Evolutionary conservation across 2,888 invertebrate species (phyloP).

Genomic region (Acleris holmiana): DNA sequence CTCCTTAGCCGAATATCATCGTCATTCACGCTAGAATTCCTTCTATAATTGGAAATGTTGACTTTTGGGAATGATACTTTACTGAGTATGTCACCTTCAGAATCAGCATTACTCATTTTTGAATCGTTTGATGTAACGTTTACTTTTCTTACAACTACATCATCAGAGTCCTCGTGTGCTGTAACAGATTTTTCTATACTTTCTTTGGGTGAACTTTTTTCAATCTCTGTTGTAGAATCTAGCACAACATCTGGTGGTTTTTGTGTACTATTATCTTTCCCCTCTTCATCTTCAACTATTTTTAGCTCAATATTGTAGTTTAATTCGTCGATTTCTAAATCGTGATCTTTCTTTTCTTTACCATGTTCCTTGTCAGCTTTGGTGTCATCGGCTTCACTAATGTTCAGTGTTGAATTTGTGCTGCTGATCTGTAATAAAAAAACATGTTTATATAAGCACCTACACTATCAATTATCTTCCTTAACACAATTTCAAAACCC

Average conservation of each 20-base stretch:
- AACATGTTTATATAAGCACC: too few relatives aligned
- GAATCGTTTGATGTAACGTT: slow-evolving; percentile 10
- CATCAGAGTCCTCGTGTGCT: slow-evolving; percentile 28
- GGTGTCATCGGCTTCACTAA: slow-evolving; percentile 54
- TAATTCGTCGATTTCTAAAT: slow-evolving; percentile 66
- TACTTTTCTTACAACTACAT: slow-evolving; percentile 22
- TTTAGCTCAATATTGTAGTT: slow-evolving; percentile 74
- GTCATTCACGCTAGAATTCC: slow-evolving; percentile 78
- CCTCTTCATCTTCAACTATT: slow-evolving; percentile 78
- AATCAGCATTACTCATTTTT: slow-evolving; percentile 47
- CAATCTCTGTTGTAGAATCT: slow-evolving; percentile 40
- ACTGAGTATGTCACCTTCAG: slow-evolving; percentile 62
- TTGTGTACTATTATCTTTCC: slow-evolving; percentile 40
- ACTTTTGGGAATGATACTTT: slow-evolving; percentile 69
- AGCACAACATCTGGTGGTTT: slow-evolving; percentile 35
- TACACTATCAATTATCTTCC: too few relatives aligned
- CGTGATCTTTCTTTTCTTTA: slow-evolving; percentile 49
- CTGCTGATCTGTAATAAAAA: slow-evolving; percentile 60
- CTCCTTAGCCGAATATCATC: slow-evolving; percentile 73
- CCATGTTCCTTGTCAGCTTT: slow-evolving; percentile 8
- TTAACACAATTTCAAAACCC: not conserved
- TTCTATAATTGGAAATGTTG: slow-evolving; percentile 71
- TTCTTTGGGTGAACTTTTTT: slow-evolving; percentile 36
- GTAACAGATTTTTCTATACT: not conserved
- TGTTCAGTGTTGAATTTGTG: slow-evolving; percentile 59